A percentile compares a stretch with the other conserved stretches of the same genome.
These are phyloP conservation scores for Brachynemurus nebulosus DNA, from an alignment of 2,888 invertebrate species.

Conservation along the genomic window DNA sequence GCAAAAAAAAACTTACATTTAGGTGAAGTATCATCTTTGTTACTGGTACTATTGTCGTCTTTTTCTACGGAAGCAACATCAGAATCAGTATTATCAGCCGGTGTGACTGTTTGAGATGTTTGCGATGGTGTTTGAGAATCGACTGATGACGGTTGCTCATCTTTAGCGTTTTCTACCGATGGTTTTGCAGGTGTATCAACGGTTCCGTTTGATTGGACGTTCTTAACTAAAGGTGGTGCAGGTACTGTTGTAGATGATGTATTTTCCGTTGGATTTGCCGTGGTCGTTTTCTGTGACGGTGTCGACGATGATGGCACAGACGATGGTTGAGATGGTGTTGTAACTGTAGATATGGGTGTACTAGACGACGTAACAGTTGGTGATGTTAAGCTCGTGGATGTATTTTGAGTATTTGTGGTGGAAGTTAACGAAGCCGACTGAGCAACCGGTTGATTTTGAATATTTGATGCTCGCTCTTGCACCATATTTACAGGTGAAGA, in stretches of 20 bases:
- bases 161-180: background rate
- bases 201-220: background rate
- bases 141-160: too few species aligned
- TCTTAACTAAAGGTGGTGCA: too few species aligned
- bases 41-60: too few species aligned
- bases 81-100: too few species aligned
- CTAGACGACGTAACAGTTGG: conserved; percentile 10
- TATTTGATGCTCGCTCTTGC: conserved; percentile 5
- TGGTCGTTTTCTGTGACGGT: conserved; percentile 12
- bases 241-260: background rate
- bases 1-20: too few species aligned
- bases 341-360: background rate
- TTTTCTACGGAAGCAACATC: too few species aligned
- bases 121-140: too few species aligned
- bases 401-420: conserved; percentile 33
- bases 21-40: too few species aligned
- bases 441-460: background rate
- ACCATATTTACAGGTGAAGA: conserved; percentile 8
- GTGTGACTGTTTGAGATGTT: too few species aligned
- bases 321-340: conserved; percentile 10
- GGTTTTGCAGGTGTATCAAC: conserved; percentile 8
- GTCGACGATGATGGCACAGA: conserved; percentile 22
- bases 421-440: conserved; percentile 20
- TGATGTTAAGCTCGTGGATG: conserved; percentile 24
- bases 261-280: background rate